phyloP scores from a whole-genome alignment of 2,888 invertebrate genomes.

The Leptopilina drosophilae region DNA sequence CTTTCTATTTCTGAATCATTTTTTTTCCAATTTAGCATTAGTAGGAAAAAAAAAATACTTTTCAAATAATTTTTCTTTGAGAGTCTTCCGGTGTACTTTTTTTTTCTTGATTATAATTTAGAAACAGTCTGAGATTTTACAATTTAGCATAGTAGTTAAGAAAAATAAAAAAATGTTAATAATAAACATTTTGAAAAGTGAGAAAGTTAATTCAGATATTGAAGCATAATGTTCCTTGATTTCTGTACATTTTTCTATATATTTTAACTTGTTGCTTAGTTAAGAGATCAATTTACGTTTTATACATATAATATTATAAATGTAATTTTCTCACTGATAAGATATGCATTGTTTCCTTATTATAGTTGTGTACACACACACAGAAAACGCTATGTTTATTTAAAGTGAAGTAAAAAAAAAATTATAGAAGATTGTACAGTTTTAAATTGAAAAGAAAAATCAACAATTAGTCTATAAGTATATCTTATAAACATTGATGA shows the following conservation, averaged over 20 bases:
- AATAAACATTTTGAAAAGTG: background rate
- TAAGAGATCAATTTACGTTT: background rate
- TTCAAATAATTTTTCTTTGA: background rate
- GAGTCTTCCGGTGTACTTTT: slow-evolving; percentile 2
- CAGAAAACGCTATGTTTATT: background rate
- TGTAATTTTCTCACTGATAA: slow-evolving; percentile 4
- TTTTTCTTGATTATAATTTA: background rate
- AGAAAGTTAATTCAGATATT: slow-evolving; percentile 20
- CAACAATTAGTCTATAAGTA: slow-evolving; percentile 23
- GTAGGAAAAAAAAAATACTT: slow-evolving; percentile 8
- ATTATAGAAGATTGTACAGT: slow-evolving; percentile 33
- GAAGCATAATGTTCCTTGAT: background rate
- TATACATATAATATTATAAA: background rate
- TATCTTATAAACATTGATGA: background rate
- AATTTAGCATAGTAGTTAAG: background rate
- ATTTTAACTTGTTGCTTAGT: slow-evolving; percentile 31
- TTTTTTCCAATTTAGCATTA: background rate
- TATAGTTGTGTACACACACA: slow-evolving; percentile 11
- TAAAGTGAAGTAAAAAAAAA: background rate
- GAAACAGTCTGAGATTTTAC: slow-evolving; percentile 9
- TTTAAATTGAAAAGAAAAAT: slow-evolving; percentile 1
- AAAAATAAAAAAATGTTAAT: background rate
- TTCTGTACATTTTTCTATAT: slow-evolving; percentile 6
- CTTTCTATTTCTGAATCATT: background rate
- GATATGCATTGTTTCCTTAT: slow-evolving; percentile 19